Conservation (phyloP, 2,888 invertebrate genomes). For the Scrobipalpa costella region DNA sequence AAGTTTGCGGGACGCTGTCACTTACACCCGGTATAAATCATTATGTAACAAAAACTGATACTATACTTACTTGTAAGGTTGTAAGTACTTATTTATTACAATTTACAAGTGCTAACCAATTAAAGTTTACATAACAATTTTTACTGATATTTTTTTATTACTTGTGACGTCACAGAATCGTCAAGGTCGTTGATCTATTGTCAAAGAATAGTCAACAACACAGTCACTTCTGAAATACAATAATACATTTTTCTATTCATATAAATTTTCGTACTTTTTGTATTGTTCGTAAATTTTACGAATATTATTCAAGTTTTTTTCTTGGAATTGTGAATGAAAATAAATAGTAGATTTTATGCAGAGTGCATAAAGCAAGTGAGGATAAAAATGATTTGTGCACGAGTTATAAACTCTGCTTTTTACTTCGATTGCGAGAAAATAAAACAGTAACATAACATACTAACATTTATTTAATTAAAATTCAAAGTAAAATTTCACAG, state of each 20-base stretch:
- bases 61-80: neutral
- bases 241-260: neutral
- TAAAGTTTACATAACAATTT: conserved; percentile 9
- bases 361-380: too few species aligned
- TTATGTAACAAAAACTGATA: neutral
- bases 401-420: too few species aligned
- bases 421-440: too few species aligned
- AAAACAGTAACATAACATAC: too few species aligned
- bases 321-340: neutral
- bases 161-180: neutral
- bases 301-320: neutral
- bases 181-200: neutral
- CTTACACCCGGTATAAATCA: too few species aligned
- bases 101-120: neutral
- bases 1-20: too few species aligned
- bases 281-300: neutral
- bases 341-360: too few species aligned
- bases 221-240: neutral
- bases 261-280: neutral
- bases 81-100: neutral
- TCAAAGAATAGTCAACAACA: neutral
- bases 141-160: neutral
- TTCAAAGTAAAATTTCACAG: too few species aligned
- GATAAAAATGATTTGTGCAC: too few species aligned
- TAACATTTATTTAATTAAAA: too few species aligned